Evolutionary conservation across 2,888 invertebrate genomes (phyloP), one percentile per base, ranked within the genome.

Genomic region (Thereva nobilitata): DNA sequence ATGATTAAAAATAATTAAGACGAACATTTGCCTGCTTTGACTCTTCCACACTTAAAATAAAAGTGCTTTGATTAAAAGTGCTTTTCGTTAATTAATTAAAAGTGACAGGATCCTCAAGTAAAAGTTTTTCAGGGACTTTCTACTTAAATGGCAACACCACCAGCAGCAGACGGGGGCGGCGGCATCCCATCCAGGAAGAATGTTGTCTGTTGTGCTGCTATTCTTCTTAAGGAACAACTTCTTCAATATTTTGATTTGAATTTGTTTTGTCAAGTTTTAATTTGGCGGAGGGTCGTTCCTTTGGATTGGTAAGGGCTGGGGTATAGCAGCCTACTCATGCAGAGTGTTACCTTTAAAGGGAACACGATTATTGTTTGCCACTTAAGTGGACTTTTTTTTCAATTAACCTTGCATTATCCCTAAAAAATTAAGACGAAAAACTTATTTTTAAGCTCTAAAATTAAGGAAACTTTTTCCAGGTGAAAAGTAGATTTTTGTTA

Each of bases 1-100:
- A 50, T 61, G 49, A 61, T 61, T 61, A 61, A 61, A 61, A 61
- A 61, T 61, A 61, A 61, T 61, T 61, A 41, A 50, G 61, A 49
- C 40, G 40, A 41, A 61, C 61, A 41, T 61, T 41, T 40, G 42
- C 40, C 45, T 7, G n/a, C n/a, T 9, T 53, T 53, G 41, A 50
- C 41, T 38, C 49, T 40, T 61, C 38, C 41, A 61, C 61, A 40
- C 40, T 61, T 61, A 44, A n/a, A n/a, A n/a, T 38, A 61, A 34
- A 40, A 50, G 61, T 41, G 50, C 41, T 50, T 61, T 61, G 61
- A 61, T 61, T 61, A 61, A 61, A 61, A 61, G 49, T n/a, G 50
- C 49, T 50, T 61, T 61, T 61, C 50, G 38, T 38, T 61, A 61
- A 61, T 61, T 61, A 61, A 61, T 61, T 61, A 61, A 61, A 61